A percentile compares a stretch with the other conserved stretches of the same genome.
Evolutionary conservation across 2,113 vertebrate genomes (phyloP).

Genomic region (Lates calcarifer): DNA sequence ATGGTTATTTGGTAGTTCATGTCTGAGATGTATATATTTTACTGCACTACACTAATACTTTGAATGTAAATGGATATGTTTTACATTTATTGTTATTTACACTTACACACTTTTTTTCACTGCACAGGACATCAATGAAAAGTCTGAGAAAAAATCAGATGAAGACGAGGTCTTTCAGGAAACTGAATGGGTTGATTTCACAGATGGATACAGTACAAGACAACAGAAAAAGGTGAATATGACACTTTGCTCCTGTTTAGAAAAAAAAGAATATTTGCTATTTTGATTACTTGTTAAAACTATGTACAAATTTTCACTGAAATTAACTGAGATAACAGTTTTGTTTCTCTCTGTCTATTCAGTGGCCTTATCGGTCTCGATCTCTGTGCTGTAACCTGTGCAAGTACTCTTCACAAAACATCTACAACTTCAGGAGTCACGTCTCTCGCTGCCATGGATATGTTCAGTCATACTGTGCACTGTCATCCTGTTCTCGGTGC

Average conservation of each 20-base stretch:
- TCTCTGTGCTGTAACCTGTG: conserved; percentile 82
- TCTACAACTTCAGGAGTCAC: conserved; percentile 81
- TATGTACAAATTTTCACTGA: neutral
- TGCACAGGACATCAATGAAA: conserved; percentile 72
- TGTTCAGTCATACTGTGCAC: conserved; percentile 70
- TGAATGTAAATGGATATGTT: neutral
- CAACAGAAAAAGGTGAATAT: conserved; percentile 79
- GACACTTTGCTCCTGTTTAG: neutral
- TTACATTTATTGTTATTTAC: neutral
- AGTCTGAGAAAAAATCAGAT: conserved; percentile 49
- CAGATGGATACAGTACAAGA: conserved; percentile 71
- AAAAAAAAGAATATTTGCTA: neutral
- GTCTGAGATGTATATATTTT: neutral
- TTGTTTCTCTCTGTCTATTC: conserved; percentile 5
- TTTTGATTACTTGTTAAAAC: neutral
- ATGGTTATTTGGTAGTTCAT: neutral
- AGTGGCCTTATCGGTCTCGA: conserved; percentile 84
- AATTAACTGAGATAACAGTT: neutral
- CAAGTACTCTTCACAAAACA: conserved; percentile 80
- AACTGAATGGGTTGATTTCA: conserved; percentile 80
- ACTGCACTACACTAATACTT: neutral
- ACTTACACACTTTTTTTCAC: conserved; percentile 28
- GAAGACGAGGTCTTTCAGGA: conserved; percentile 71
- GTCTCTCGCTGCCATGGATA: conserved; percentile 79
- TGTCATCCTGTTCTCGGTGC: conserved; percentile 77